Conservation (phyloP, 2,888 invertebrate genomes). For the Tineola bisselliella region DNA sequence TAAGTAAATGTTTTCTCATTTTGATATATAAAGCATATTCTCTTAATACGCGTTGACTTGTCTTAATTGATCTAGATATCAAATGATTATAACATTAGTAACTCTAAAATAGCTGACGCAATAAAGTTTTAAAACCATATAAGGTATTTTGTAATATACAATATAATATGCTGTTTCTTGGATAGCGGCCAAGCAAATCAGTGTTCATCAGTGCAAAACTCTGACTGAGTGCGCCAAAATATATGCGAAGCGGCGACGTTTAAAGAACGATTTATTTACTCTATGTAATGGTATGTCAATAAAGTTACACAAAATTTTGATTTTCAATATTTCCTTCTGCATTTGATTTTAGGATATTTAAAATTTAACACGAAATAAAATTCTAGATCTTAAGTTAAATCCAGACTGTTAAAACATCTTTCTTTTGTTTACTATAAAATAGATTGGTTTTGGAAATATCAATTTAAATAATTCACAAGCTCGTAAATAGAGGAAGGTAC, state of each 20-base stretch:
- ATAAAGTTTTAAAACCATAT: neutral
- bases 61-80: too few relatives aligned
- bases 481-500: neutral
- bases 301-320: neutral
- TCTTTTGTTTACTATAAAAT: neutral
- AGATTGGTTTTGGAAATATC: neutral
- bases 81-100: too few relatives aligned
- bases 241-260: neutral
- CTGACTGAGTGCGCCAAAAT: neutral
- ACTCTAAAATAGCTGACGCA: neutral
- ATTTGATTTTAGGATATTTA: too few relatives aligned
- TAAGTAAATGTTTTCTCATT: too few relatives aligned
- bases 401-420: too few relatives aligned
- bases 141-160: neutral
- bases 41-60: too few relatives aligned
- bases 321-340: neutral
- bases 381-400: too few relatives aligned
- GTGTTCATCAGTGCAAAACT: constrained; percentile 5
- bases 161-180: neutral
- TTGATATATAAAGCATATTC: too few relatives aligned
- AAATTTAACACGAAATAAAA: too few relatives aligned
- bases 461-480: constrained; percentile 2
- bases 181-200: neutral
- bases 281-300: neutral
- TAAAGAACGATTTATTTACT: neutral